Conservation (phyloP, 2,797 vertebrate genomes). For the Sebastes flavidus region DNA sequence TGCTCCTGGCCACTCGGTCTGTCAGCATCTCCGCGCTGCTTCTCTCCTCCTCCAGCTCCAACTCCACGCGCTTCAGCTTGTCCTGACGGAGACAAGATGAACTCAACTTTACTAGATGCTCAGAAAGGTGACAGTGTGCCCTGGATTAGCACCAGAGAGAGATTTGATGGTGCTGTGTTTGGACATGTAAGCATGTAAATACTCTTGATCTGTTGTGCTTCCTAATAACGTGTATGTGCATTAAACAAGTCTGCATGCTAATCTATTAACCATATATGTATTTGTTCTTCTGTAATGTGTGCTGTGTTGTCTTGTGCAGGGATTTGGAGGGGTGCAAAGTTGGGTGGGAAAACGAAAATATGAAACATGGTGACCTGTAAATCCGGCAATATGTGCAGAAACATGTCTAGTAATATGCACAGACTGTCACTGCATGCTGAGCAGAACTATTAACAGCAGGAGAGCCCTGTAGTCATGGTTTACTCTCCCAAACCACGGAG, state of each 20-base stretch:
- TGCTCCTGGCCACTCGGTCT: conserved; percentile 87
- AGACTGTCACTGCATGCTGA: not conserved
- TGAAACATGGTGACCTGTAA: no score
- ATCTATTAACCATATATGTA: no score
- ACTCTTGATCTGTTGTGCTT: not conserved
- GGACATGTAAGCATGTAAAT: not conserved
- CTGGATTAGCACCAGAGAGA: not conserved
- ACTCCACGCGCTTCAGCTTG: conserved; percentile 88
- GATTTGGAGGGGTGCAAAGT: no score
- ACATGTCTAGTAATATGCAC: not conserved
- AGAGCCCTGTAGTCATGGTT: not conserved
- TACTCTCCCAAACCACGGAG: not conserved
- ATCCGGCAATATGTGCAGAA: not conserved
- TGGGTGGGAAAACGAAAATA: no score
- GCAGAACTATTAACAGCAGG: not conserved
- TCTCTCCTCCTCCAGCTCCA: conserved; percentile 93
- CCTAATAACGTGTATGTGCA: not conserved
- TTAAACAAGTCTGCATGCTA: no score
- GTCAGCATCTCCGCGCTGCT: conserved; percentile 89
- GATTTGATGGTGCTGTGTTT: not conserved
- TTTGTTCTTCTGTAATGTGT: no score
- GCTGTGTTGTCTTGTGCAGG: no score
- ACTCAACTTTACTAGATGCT: not conserved
- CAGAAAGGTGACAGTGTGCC: not conserved
- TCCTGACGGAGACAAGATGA: conserved; percentile 79